Base-by-base conservation (phyloP, 2,888 invertebrate genomes). In the Galerucella nymphaeae region DNA sequence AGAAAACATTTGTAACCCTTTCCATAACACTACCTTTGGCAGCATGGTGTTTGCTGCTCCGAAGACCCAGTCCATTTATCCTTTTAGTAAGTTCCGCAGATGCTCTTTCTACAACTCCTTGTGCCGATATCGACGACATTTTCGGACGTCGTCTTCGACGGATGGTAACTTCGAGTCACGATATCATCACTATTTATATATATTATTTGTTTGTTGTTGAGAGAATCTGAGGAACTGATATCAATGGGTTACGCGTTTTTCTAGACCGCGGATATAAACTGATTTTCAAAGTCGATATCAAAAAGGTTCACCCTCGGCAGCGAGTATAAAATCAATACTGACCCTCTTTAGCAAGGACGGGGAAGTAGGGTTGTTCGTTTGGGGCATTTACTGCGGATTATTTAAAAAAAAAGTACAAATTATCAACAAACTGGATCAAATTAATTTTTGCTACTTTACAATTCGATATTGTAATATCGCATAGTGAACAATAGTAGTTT, bases 61-160 rank as follows among this genome's bases (percentile, higher is more conserved):
- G 79, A 23, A 76, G 88, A 85, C 75, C 90, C 83, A 95, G 89
- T 75, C 95, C 95, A 84, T 94, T 96, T 87, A 96, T 96, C 84
- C 96, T 92, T 85, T 96, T 95, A 81, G 95, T 93, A 78, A 96
- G 89, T 88, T 96, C 96, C 78, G 96, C 96, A 81, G 95, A 95
- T 83, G 96, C 96, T 84, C 96, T 91, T 89, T 96, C 96, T 87
- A 96, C 96, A 84, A 96, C 95, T 83, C 95, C 95, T 87, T 95
- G 95, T 82, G 94, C 93, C 82, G 94, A 94, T 88, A 94, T 93
- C 84, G 94, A 94, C 85, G 93, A 93, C 93, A 93, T 93, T 76
- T 72, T 78, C 53, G 74, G 67, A 65, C 66, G 76, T 69, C 66
- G 66, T 71, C 64, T 67, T 30, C 65, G 61, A 38, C 66, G 53